Conservation (phyloP, 2,797 vertebrate species). For the Philypnodon macrostomus region DNA sequence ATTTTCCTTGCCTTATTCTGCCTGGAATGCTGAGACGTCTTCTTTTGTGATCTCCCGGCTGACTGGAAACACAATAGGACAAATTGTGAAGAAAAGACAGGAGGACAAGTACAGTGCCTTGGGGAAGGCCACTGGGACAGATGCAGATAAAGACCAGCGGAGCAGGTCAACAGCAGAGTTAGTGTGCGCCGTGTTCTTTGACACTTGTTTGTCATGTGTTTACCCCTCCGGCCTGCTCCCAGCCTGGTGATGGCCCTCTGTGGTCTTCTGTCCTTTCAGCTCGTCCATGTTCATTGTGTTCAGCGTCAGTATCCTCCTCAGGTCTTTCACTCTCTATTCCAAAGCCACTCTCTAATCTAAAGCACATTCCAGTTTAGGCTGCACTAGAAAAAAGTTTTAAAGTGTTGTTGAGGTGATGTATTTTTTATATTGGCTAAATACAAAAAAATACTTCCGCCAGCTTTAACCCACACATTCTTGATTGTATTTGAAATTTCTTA, state of each 20-base stretch:
- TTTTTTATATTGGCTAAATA: no score
- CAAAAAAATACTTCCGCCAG: no score
- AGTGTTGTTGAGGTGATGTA: no score
- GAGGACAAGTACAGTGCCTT: background rate
- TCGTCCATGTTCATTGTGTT: background rate
- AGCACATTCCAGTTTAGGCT: no score
- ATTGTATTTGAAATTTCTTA: no score
- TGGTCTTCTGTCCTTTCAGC: no score
- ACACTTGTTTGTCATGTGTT: conserved; percentile 11
- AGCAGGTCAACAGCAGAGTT: conserved; percentile 2
- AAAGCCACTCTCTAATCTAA: no score
- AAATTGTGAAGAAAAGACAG: background rate
- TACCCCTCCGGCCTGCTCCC: conserved; percentile 1
- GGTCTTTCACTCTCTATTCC: conserved; percentile 24
- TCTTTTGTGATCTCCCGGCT: background rate
- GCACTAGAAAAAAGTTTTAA: no score
- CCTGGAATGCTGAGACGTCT: background rate
- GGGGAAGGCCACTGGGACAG: background rate
- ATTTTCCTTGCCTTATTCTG: no score
- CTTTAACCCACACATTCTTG: no score
- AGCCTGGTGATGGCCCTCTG: no score
- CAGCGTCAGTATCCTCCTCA: conserved; percentile 18
- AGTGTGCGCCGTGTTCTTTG: background rate
- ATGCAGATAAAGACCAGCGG: background rate
- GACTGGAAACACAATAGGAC: no score